These are phyloP conservation scores for Gila orcuttii DNA, from an alignment of 2,113 vertebrate species.

Conservation along the genomic window DNA sequence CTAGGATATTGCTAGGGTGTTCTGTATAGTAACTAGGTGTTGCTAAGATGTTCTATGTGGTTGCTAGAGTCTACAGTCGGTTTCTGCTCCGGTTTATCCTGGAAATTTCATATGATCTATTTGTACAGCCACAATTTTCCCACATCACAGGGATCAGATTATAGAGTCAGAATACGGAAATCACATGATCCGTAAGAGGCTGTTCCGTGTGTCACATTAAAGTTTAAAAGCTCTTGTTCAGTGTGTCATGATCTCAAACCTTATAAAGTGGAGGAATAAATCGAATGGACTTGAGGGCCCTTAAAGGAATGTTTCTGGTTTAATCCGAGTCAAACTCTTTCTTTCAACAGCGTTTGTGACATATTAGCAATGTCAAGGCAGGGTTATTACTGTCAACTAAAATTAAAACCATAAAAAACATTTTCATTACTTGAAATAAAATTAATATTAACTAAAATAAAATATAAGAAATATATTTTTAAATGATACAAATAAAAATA, in stretches of 20 bases:
- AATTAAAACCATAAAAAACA: too few species aligned
- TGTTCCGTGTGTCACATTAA: neutral
- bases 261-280: neutral
- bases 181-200: neutral
- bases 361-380: too few species aligned
- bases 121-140: conserved; percentile 15
- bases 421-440: neutral
- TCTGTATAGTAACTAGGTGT: neutral
- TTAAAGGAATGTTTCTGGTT: neutral
- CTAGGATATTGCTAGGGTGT: too few species aligned
- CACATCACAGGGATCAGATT: neutral
- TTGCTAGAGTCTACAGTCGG: neutral
- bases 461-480: neutral
- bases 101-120: conserved; percentile 6
- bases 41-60: neutral
- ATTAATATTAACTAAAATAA: neutral
- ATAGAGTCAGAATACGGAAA: neutral
- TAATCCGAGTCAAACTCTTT: neutral
- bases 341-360: neutral
- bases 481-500: too few species aligned
- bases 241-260: neutral
- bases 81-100: neutral
- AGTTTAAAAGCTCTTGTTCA: neutral
- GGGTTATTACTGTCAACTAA: too few species aligned
- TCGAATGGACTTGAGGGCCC: neutral